Evolutionary conservation across 1,140 invertebrate genomes (phyloP), one percentile per base, ranked within the genome.

Genomic region (Steinernema feltiae): DNA sequence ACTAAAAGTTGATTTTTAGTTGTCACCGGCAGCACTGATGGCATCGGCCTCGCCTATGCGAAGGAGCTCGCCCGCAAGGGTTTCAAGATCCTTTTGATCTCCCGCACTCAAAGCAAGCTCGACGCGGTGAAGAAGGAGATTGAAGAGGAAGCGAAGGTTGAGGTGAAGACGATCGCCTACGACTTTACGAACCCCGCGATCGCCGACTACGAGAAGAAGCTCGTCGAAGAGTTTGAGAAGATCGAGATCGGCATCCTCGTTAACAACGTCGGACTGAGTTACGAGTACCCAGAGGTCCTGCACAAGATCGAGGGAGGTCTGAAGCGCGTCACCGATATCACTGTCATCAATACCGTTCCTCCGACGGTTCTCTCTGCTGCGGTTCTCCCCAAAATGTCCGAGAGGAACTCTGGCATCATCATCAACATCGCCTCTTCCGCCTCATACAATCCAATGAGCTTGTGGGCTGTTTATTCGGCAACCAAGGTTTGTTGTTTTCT

Each of bases 41-140:
- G 84, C 21, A 87, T 87, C 74, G 84, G 84, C 24, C 81, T 81
- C 70, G 84, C 84, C 1, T 85, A 87, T 69, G 83, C 80, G 1
- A 72, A 72, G 1, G 83, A 86, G 32, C 76, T 85, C 21, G 85
- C 84, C 27, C 48, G 53, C 31, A 73, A 73, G 48, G 76, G 79
- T 1, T 85, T 85, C 75, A 83, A 86, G 70, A 46, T 85, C 18
- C 35, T 84, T 48, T 70, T 85, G 3, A 75, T 85, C 32, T 80
- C 83, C 12, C 78, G 84, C 15, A 82, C 80, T 15, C 74, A 79
- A 30, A 35, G 48, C 29, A 86, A 84, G 73, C 72, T 85, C 17
- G 78, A 79, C 32, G 71, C 75, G 3, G 81, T 80, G 3, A 81
- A 80, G 46, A 48, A 73, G 21, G 83, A 85, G 70, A 79, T 85